Conservation (phyloP, 2,797 vertebrate species). For the Sebastes minor region DNA sequence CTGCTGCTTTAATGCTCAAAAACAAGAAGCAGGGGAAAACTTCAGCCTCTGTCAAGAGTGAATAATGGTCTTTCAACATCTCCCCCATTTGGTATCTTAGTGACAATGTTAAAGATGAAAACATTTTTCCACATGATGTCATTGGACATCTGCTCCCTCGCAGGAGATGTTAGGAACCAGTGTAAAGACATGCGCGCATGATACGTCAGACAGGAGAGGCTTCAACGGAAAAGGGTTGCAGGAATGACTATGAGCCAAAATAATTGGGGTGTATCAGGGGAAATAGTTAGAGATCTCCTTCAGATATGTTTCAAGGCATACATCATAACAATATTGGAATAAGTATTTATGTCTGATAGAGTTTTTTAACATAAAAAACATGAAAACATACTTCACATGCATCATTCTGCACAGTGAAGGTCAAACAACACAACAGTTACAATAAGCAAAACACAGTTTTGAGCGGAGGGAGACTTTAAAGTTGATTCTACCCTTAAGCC, state of each 20-base stretch:
- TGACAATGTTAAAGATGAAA: constrained; percentile 50
- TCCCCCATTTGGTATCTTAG: constrained; percentile 30
- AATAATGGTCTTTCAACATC: constrained; percentile 14
- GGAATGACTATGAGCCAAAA: neutral
- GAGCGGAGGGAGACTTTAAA: neutral
- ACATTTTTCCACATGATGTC: constrained; percentile 58
- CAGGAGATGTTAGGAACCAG: constrained; percentile 16
- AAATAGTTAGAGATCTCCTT: neutral
- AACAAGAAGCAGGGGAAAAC: constrained; percentile 3
- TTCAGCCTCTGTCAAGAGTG: constrained; percentile 4
- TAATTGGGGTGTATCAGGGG: neutral
- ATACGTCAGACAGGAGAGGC: neutral
- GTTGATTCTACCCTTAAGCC: constrained; percentile 8
- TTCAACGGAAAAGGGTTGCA: neutral
- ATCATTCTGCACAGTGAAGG: neutral
- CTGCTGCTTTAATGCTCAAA: neutral
- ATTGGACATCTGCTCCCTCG: constrained; percentile 48
- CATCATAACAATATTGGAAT: neutral
- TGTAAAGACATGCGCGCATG: neutral
- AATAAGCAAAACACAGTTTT: neutral
- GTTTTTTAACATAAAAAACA: no score
- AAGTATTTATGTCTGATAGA: neutral
- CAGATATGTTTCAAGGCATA: neutral
- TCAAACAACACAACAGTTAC: neutral
- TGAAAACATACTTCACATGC: no score